Evolutionary conservation across 2,888 invertebrate genomes (phyloP), one percentile per base, ranked within the genome.

Genomic region (Morpho deidamia): DNA sequence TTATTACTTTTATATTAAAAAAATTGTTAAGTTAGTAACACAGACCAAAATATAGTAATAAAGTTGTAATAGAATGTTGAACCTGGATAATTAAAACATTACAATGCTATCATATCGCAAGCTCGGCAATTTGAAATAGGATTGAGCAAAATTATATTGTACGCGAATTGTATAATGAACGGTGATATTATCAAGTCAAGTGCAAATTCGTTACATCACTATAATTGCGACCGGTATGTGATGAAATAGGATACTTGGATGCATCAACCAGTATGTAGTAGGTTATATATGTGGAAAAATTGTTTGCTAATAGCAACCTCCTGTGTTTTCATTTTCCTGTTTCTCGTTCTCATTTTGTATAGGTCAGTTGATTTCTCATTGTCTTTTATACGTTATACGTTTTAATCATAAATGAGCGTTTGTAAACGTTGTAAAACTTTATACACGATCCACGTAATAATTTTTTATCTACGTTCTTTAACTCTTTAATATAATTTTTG

Each of bases 91-190:
- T 50, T 50, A 55, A 23, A 23, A 46, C 44, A 55, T 45, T 42
- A 54, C 41, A 42, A 14, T 32, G 33, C n/a, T 53, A 23, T 23
- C 34, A 44, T 49, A 49, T 35, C 41, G 50, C 54, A 45, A 41
- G 37, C 54, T 37, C 8, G 11, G 39, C 45, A 40, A 42, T 55
- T 41, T 50, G 35, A 37, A 55, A 43, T 51, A 34, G 41, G 42
- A 51, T 55, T 50, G 50, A 39, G 53, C 40, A 44, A 53, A 53
- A 49, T 49, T 48, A 40, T 49, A 49, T 49, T 44, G 39, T 44
- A 33, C 43, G 40, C 37, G n/a, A 43, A 38, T 39, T 40, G 43
- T 44, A 44, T 53, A 44, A 49, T 39, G 38, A 44, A 39, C 48
- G 40, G 39, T 40, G 23, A 8, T 11, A 42, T 50, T 47, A 53